Conservation (phyloP, 2,113 vertebrate genomes). For the Chitala chitala region DNA sequence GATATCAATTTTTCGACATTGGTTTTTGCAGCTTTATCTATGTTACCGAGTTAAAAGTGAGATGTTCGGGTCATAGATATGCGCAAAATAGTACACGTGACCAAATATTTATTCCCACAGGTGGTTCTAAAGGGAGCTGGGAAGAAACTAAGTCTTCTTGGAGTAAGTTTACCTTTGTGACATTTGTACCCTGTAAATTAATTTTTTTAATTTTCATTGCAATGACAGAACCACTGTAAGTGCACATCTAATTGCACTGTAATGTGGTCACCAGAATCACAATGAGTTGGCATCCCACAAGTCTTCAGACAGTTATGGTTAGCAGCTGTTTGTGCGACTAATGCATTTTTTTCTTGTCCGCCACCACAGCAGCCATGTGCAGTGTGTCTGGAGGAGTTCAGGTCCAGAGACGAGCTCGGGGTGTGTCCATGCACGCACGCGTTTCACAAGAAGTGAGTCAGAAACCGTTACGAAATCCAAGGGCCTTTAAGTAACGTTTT, state of each 20-base stretch:
- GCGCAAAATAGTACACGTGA: neutral
- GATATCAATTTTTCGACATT: too few relatives aligned
- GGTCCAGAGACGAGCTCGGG: slow-evolving; percentile 69
- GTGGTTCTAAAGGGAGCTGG: slow-evolving; percentile 72
- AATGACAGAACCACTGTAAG: too few relatives aligned
- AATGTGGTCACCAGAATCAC: neutral
- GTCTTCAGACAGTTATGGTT: neutral
- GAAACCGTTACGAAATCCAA: neutral
- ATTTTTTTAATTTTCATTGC: neutral
- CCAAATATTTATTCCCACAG: slow-evolving; percentile 35
- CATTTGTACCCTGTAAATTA: neutral
- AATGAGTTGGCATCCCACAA: too few relatives aligned
- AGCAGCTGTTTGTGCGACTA: neutral
- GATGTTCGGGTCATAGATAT: neutral
- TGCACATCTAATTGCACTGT: neutral
- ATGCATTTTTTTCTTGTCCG: slow-evolving; percentile 12
- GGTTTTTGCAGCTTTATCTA: too few relatives aligned
- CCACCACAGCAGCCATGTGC: slow-evolving; percentile 68
- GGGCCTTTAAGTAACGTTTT: neutral
- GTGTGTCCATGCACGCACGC: slow-evolving; percentile 72
- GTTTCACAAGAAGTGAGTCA: slow-evolving; percentile 77
- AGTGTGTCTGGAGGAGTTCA: slow-evolving; percentile 72
- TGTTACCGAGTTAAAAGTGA: neutral
- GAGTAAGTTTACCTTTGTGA: slow-evolving; percentile 53
- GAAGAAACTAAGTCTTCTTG: slow-evolving; percentile 70